Base-by-base conservation (phyloP, 2,888 invertebrate genomes). In the Catonia carolina region DNA sequence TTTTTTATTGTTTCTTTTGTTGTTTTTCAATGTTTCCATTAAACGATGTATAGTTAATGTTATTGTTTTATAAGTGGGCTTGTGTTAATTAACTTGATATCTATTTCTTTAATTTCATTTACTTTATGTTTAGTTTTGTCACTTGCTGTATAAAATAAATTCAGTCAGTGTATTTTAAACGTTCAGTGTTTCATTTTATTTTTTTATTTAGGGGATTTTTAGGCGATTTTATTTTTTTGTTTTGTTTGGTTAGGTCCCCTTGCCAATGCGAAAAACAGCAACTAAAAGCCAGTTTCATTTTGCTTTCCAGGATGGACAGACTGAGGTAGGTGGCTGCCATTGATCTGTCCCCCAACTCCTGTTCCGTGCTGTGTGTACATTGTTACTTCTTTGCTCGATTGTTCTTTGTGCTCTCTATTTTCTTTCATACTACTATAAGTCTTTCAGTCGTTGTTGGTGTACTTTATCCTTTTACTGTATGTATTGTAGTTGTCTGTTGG, bases 221-320 rank as follows among this genome's bases (percentile, higher is more conserved):
- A 57, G 57, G 61, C 48, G 55, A 58, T 64, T 54, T 60, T 61
- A 61, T 59, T 65, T 64, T 65, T 54, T 60, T 41, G 18, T 41
- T 41, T 59, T 60, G 56, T 59, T 55, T 58, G 60, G 60, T 58
- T 61, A 61, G 62, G 60, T 60, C 57, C 59, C 63, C 55, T 56
- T 56, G 39, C 36, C 7, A 51, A 36, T 49, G 56, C 39, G 56
- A 48, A 61, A 61, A 61, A 56, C 60, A 55, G 59, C 54, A 61
- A 64, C 60, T 64, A 75, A 74, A 72, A 73, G 73, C 77, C 81
- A 80, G 79, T 79, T 81, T 76, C 77, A 78, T 77, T 80, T 80
- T 79, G 79, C 80, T 77, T 79, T 79, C 78, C 80, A 79, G 77
- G 82, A 82, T 75, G 80, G 77, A 76, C 79, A 67, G 55, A 65